Base-by-base conservation (phyloP, 2,888 invertebrate species). In the Euproctis similis region DNA sequence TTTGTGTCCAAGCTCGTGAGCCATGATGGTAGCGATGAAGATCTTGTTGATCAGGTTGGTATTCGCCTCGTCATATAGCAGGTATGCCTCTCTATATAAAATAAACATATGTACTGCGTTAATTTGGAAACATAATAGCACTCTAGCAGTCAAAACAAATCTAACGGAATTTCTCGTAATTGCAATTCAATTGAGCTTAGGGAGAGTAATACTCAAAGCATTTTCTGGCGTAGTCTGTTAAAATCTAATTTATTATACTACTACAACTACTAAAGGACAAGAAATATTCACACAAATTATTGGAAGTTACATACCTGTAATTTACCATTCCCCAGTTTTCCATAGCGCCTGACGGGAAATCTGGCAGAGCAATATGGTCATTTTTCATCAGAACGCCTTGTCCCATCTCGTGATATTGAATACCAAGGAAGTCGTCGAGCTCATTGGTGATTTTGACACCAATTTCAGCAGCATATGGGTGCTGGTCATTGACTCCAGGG, bases 261-360 rank as follows among this genome's bases (percentile, higher is more conserved):
- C n/a, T n/a, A n/a, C n/a, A n/a, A n/a, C n/a, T n/a, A n/a, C n/a
- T n/a, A n/a, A n/a, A n/a, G n/a, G n/a, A n/a, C n/a, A n/a, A n/a
- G n/a, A n/a, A n/a, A n/a, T n/a, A n/a, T n/a, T n/a, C n/a, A n/a
- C n/a, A n/a, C n/a, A n/a, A n/a, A n/a, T n/a, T n/a, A n/a, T n/a
- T n/a, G n/a, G n/a, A n/a, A n/a, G n/a, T n/a, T n/a, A n/a, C 14
- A 4, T 63, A 89, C 89, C 88, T 88, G 80, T 92, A 94, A 12
- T 92, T 93, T 2, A 93, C 88, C 59, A 94, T 85, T 35, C 94
- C 94, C 93, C 93, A 94, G 66, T 94, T 94, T 66, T 93, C 93
- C 93, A 94, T 93, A 42, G 93, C 93, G 44, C 91, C 91, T 42
- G 91, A 89, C 6, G 89, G 86, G 65, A 93, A 92, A 59, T 93